Evolutionary conservation across 2,888 invertebrate species (phyloP).

Genomic region (Cheiracanthium punctorium): DNA sequence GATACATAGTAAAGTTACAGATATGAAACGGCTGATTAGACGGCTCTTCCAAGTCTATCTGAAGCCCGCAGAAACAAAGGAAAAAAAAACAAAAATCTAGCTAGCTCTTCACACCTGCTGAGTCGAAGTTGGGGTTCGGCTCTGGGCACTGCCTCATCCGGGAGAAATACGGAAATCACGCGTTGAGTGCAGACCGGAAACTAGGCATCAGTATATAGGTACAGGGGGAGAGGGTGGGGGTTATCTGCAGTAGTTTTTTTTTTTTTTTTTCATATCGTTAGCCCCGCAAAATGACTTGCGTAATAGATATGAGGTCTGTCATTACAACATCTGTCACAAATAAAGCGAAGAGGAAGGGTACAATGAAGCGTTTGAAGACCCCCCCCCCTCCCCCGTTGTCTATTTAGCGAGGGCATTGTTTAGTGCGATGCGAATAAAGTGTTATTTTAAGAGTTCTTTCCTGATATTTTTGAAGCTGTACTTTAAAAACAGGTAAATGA

Average conservation of each 20-base stretch:
- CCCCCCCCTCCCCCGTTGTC: too few species aligned
- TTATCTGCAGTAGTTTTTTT: slow-evolving; percentile 13
- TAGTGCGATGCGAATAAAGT: too few species aligned
- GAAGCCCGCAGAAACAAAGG: slow-evolving; percentile 1
- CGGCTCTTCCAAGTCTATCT: background rate
- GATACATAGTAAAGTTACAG: background rate
- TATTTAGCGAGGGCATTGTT: too few species aligned
- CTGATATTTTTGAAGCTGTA: too few species aligned
- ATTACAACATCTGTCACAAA: slow-evolving; percentile 36
- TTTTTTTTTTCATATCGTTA: background rate
- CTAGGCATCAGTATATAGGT: too few species aligned
- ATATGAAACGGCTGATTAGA: background rate
- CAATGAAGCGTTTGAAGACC: too few species aligned
- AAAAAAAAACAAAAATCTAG: too few species aligned
- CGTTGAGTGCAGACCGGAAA: slow-evolving; percentile 51
- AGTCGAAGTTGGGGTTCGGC: slow-evolving; percentile 27
- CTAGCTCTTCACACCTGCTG: slow-evolving; percentile 34
- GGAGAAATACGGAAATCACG: slow-evolving; percentile 55
- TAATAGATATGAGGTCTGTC: slow-evolving; percentile 35
- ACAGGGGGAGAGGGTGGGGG: slow-evolving; percentile 27
- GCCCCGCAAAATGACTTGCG: slow-evolving; percentile 23
- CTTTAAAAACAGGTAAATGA: too few species aligned
- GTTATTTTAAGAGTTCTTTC: too few species aligned
- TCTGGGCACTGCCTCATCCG: slow-evolving; percentile 44
- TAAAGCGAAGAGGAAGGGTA: background rate